Evolutionary conservation across 1,140 invertebrate genomes (phyloP).

Genomic region (Drosophila lini): DNA sequence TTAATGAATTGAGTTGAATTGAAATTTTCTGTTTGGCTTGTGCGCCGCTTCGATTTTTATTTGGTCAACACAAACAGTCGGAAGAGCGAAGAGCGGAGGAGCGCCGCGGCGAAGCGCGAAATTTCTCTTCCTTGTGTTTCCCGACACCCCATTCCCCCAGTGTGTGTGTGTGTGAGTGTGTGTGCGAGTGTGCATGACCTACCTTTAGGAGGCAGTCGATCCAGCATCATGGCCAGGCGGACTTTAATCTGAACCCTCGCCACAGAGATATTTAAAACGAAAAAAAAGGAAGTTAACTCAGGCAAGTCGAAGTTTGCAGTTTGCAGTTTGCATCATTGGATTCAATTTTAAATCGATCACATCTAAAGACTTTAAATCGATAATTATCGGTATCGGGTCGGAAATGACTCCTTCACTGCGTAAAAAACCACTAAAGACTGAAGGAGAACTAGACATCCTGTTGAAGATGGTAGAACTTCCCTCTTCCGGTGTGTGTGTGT

Average conservation of each 20-base stretch:
- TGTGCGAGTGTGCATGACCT: slow-evolving; percentile 38
- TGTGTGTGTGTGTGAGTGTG: not conserved
- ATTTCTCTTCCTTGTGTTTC: slow-evolving; percentile 54
- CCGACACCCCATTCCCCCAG: slow-evolving; percentile 10
- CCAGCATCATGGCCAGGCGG: not conserved
- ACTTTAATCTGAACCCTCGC: not conserved
- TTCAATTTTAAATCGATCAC: not conserved
- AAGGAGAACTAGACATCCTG: too few species aligned
- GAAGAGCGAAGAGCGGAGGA: slow-evolving; percentile 4
- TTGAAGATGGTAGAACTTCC: not conserved
- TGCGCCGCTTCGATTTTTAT: slow-evolving; percentile 41
- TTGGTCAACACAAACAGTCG: slow-evolving; percentile 47
- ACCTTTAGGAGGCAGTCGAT: slow-evolving; percentile 32
- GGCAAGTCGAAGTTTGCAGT: not conserved
- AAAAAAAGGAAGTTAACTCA: not conserved
- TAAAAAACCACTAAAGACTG: too few species aligned
- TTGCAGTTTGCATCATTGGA: not conserved
- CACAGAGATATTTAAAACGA: not conserved
- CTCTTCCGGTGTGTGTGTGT: too few species aligned
- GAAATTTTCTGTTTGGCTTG: slow-evolving; percentile 28
- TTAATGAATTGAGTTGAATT: slow-evolving; percentile 39
- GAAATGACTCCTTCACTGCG: too few species aligned
- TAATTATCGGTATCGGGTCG: too few species aligned
- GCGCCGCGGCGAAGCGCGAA: slow-evolving; percentile 23
- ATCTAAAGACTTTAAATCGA: not conserved